These are phyloP conservation scores for Embiotoca jacksoni DNA, from an alignment of 2,113 vertebrate genomes.

Conservation along the genomic window DNA sequence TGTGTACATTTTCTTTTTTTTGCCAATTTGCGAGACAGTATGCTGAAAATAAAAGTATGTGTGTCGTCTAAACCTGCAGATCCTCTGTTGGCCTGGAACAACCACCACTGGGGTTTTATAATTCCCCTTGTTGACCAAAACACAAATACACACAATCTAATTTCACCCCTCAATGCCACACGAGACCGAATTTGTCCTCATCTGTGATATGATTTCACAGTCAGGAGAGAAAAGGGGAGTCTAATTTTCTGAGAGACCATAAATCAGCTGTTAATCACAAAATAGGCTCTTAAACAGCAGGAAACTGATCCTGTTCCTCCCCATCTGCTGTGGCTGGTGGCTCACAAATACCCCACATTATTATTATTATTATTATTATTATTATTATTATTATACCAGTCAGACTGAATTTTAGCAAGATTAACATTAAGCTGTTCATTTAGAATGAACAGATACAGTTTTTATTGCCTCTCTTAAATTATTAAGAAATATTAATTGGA, in stretches of 20 bases:
- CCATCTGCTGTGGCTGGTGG: neutral
- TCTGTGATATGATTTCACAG: slow-evolving; percentile 40
- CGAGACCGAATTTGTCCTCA: slow-evolving; percentile 14
- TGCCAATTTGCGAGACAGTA: slow-evolving; percentile 6
- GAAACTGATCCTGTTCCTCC: slow-evolving; percentile 26
- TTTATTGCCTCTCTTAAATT: neutral
- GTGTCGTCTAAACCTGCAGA: neutral
- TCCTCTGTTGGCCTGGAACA: slow-evolving; percentile 2
- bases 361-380: slow-evolving; percentile 14
- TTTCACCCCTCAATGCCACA: slow-evolving; percentile 29
- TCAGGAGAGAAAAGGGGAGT: slow-evolving; percentile 24
- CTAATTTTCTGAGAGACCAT: slow-evolving; percentile 36
- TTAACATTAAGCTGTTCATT: slow-evolving; percentile 5
- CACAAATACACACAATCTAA: slow-evolving; percentile 42
- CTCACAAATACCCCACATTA: slow-evolving; percentile 12
- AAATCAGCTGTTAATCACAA: slow-evolving; percentile 48
- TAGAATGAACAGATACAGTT: neutral
- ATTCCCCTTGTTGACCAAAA: slow-evolving; percentile 50
- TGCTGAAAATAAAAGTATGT: neutral
- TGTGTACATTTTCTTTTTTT: neutral
- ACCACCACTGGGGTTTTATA: neutral
- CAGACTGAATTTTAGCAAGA: neutral
- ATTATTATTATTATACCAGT: slow-evolving; percentile 9
- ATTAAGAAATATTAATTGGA: slow-evolving; percentile 1
- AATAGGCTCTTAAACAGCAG: slow-evolving; percentile 25